Evolutionary conservation across 2,888 invertebrate species (phyloP), one percentile per base, ranked within the genome.

Genomic region (Leptothorax acervorum): DNA sequence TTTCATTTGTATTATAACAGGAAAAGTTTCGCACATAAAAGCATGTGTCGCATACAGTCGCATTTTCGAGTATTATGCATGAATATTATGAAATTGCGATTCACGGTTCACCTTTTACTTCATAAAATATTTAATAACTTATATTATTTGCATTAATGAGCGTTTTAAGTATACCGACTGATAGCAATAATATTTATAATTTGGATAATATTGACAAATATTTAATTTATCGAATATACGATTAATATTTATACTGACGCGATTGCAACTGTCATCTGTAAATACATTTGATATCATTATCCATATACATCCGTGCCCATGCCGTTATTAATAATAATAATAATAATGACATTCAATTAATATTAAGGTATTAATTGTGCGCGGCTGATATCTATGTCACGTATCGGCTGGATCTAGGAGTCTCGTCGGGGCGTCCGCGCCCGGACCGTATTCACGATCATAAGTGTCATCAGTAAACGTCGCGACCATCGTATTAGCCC

Each of bases 391-490:
- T 70, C 28, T 70, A n/a, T 39, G 42, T 70, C 70, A 45, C 39
- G 48, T 18, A 28, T n/a, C 48, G 57, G 18, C 18, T 35, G 35
- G 60, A 48, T 39, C 60, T 28, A 60, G 71, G 18, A 35, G 71
- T 18, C 48, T 23, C 23, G 42, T 4, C 66, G 11, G 31, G n/a
- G 45, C 78, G n/a, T 15, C 31, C 65, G 53, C 28, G 42, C 31
- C 63, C 53, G 57, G 23, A 35, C 35, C 31, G 60, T 48, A 81
- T 71, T 81, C 79, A 48, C 71, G 39, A 81, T 62, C 60, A 81
- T 81, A 81, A 81, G 79, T 70, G 79, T 71, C 79, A 81, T 81
- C 79, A 39, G 79, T 81, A 81, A 81, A 81, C 71, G 79, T 81
- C 79, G 60, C 71, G 60, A 48, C 71, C 79, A 70, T 70, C 79